Conservation (phyloP, 2,113 vertebrate genomes). For the Cephalopterus ornatus region DNA sequence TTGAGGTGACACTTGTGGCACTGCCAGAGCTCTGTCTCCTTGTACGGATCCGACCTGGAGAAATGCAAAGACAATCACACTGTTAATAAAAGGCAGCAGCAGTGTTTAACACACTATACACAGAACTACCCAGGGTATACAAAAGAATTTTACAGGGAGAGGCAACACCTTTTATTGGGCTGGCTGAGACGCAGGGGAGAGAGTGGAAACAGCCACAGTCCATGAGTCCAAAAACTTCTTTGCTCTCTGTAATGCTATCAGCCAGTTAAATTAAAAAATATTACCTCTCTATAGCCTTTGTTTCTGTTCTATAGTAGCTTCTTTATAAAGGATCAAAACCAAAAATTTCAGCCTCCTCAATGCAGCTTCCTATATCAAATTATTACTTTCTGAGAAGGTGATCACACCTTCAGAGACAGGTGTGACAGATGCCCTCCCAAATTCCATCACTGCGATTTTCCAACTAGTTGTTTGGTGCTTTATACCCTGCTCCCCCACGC, state of each 20-base stretch:
- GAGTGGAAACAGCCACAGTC: background rate
- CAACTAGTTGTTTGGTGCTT: background rate
- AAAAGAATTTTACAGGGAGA: background rate
- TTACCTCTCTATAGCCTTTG: background rate
- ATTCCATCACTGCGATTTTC: background rate
- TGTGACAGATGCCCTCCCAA: background rate
- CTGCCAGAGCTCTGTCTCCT: conserved; percentile 92
- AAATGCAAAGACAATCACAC: background rate
- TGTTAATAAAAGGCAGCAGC: background rate
- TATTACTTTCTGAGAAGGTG: conserved; percentile 9
- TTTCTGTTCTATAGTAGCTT: background rate
- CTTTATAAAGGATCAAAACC: background rate
- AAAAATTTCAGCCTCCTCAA: background rate
- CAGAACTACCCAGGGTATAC: background rate
- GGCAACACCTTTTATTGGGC: background rate
- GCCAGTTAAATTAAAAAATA: background rate
- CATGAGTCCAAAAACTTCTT: background rate
- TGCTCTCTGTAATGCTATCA: background rate
- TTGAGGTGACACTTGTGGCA: conserved; percentile 76
- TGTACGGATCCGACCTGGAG: conserved; percentile 91
- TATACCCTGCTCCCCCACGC: background rate
- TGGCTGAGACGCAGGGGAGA: background rate
- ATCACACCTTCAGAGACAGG: background rate
- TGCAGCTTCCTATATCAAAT: background rate
- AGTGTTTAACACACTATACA: background rate